These are phyloP conservation scores for Pseudochromis fuscus DNA, from an alignment of 2,797 vertebrate genomes.

Conservation along the genomic window DNA sequence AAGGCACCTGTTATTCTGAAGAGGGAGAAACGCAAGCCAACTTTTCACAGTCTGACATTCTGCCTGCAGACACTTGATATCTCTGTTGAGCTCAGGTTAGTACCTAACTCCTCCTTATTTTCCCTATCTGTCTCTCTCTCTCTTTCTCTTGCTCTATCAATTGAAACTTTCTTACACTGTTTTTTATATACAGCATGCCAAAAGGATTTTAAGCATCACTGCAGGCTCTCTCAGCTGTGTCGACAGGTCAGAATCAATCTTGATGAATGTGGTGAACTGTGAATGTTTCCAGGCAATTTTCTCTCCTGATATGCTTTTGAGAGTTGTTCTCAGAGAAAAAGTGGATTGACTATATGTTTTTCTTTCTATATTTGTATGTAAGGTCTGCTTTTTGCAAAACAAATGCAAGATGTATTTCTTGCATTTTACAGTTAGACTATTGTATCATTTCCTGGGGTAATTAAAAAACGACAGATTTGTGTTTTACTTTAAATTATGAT, in stretches of 20 bases:
- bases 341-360: background rate
- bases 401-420: background rate
- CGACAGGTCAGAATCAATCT: slow-evolving; percentile 59
- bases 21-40: slow-evolving; percentile 30
- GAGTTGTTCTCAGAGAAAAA: background rate
- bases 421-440: slow-evolving; percentile 6
- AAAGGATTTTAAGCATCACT: slow-evolving; percentile 52
- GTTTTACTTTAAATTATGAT: slow-evolving; percentile 11
- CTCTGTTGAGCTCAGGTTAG: slow-evolving; percentile 50
- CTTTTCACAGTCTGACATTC: slow-evolving; percentile 56
- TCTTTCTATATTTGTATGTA: slow-evolving; percentile 2
- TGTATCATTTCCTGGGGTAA: slow-evolving; percentile 21
- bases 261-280: slow-evolving; percentile 56
- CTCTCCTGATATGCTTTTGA: slow-evolving; percentile 13
- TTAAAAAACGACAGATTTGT: slow-evolving; percentile 18
- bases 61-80: slow-evolving; percentile 65
- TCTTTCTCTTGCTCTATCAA: slow-evolving; percentile 13
- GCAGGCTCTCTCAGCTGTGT: slow-evolving; percentile 35
- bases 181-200: slow-evolving; percentile 29
- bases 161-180: slow-evolving; percentile 37
- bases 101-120: slow-evolving; percentile 5
- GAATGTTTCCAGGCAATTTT: slow-evolving; percentile 45
- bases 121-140: background rate
- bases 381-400: background rate
- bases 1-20: slow-evolving; percentile 51